These are phyloP conservation scores for Acleris cristana DNA, from an alignment of 2,888 invertebrate genomes.

Conservation along the genomic window DNA sequence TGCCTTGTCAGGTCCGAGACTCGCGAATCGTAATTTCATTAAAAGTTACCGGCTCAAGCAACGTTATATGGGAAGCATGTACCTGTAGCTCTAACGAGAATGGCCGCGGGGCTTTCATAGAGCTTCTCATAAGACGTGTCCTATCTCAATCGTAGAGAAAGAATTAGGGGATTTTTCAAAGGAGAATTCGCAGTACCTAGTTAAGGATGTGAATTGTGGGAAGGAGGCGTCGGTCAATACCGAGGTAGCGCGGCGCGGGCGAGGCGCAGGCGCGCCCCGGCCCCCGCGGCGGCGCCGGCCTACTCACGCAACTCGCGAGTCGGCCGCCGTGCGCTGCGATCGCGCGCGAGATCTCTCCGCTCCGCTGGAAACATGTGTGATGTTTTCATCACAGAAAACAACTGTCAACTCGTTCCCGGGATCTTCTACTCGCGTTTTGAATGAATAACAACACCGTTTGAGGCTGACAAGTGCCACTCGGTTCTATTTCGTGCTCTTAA, in stretches of 20 bases:
- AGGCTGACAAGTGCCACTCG: conserved; percentile 47
- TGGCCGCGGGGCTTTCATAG: conserved; percentile 51
- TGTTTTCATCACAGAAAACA: conserved; percentile 77
- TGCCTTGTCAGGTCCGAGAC: conserved; percentile 21
- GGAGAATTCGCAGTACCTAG: conserved; percentile 78
- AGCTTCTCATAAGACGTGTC: conserved; percentile 60
- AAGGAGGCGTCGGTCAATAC: conserved; percentile 84
- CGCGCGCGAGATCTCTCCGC: conserved; percentile 70
- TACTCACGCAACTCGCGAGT: conserved; percentile 81
- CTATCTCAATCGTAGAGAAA: conserved; percentile 72
- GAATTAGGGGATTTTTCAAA: conserved; percentile 80
- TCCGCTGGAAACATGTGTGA: conserved; percentile 75
- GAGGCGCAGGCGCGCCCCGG: conserved; percentile 75
- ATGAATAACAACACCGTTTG: conserved; percentile 57
- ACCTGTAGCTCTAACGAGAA: conserved; percentile 38
- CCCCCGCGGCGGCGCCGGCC: conserved; percentile 54
- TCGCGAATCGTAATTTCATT: conserved; percentile 29
- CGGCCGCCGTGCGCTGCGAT: conserved; percentile 78
- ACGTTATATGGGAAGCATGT: conserved; percentile 22
- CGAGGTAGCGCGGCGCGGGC: conserved; percentile 78
- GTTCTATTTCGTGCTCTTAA: conserved; percentile 48
- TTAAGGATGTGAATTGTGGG: conserved; percentile 82
- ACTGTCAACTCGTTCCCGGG: conserved; percentile 62
- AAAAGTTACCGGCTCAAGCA: conserved; percentile 18
- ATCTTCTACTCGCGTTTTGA: conserved; percentile 58